These are phyloP conservation scores for Microdon myrmicae DNA, from an alignment of 2,888 invertebrate species.

Conservation along the genomic window DNA sequence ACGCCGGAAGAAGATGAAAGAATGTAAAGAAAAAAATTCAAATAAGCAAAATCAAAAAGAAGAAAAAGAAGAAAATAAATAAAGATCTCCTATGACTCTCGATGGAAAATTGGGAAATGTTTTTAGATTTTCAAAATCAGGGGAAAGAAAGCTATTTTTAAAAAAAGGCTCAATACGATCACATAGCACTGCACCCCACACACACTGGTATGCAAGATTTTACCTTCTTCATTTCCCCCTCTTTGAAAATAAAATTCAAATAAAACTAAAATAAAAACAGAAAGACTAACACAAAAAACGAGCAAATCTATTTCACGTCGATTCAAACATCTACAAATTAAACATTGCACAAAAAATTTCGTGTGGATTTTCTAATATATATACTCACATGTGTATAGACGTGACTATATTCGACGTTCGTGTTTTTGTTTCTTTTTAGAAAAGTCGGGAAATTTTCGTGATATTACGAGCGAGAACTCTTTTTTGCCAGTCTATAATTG, in stretches of 20 bases:
- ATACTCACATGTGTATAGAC: too few relatives aligned
- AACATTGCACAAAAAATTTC: slow-evolving; percentile 39
- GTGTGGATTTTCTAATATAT: slow-evolving; percentile 20
- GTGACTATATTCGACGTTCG: too few relatives aligned
- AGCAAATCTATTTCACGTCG: too few relatives aligned
- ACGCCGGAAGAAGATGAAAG: too few relatives aligned
- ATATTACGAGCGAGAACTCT: slow-evolving; percentile 7
- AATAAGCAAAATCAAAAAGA: slow-evolving; percentile 28
- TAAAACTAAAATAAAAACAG: background rate
- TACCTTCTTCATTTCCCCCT: slow-evolving; percentile 11
- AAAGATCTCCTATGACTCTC: slow-evolving; percentile 47
- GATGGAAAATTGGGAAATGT: slow-evolving; percentile 51
- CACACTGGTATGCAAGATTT: slow-evolving; percentile 16
- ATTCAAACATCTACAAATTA: too few relatives aligned
- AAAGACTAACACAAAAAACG: too few relatives aligned
- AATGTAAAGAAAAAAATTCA: too few relatives aligned
- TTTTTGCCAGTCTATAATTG: slow-evolving; percentile 22
- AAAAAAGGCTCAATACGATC: slow-evolving; percentile 40
- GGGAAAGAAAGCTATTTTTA: slow-evolving; percentile 46
- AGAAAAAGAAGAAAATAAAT: slow-evolving; percentile 3
- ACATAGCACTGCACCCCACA: slow-evolving; percentile 19
- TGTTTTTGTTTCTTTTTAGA: slow-evolving; percentile 11
- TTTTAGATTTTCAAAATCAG: slow-evolving; percentile 40
- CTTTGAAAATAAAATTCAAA: background rate
- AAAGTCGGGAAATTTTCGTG: slow-evolving; percentile 34